phyloP scores from a whole-genome alignment of 2,797 vertebrate species.

The Lacerta bilineata region DNA sequence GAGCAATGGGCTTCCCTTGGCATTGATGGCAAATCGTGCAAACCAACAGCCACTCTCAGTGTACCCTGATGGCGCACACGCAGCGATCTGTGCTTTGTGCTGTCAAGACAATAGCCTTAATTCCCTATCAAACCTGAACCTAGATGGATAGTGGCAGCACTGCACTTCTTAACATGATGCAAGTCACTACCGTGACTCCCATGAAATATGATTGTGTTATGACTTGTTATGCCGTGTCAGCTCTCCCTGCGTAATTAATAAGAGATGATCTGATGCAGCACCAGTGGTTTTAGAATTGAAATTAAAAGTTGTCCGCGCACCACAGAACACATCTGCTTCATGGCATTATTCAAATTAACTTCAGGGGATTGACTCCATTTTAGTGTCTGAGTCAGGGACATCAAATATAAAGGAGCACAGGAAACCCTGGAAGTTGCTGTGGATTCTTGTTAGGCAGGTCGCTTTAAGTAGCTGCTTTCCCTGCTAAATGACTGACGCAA shows the following conservation, averaged over 20 bases:
- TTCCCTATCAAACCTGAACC: not conserved
- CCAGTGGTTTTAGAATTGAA: constrained; percentile 59
- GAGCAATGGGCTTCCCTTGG: too few species aligned
- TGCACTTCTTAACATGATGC: accelerated
- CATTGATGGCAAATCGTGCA: not conserved
- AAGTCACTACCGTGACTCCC: accelerated
- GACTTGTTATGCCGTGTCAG: constrained; percentile 45
- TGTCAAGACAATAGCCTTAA: not conserved
- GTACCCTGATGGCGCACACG: not conserved
- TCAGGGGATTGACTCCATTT: constrained; percentile 10
- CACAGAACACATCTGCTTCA: constrained; percentile 80
- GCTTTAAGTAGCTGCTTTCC: constrained; percentile 46
- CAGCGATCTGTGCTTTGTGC: too few species aligned
- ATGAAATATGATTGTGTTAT: constrained; percentile 68
- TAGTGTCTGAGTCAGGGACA: constrained; percentile 59
- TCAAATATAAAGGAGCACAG: constrained; percentile 29
- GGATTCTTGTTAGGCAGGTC: constrained; percentile 41
- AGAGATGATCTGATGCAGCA: constrained; percentile 62
- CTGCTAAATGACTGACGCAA: constrained; percentile 47
- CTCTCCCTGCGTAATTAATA: constrained; percentile 54
- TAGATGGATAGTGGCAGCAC: not conserved
- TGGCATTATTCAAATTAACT: constrained; percentile 81
- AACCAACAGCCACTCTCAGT: not conserved
- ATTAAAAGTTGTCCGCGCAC: constrained; percentile 71
- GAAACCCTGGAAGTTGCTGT: constrained; percentile 44